phyloP scores from a whole-genome alignment of 1,140 invertebrate genomes.

The Rhagoletis zephyria region DNA sequence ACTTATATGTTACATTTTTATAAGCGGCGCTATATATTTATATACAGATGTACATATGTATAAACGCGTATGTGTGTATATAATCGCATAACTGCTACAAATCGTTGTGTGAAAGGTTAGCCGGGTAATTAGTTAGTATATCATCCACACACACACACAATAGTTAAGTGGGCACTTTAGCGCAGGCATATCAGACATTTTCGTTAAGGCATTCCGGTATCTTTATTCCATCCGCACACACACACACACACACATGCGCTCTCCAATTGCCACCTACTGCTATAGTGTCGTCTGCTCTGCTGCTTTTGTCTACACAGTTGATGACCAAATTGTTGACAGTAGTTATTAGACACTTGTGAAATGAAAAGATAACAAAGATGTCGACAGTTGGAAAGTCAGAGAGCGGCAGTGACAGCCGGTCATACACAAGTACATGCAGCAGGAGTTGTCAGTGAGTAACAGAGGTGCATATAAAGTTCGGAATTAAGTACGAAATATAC shows the following conservation, averaged over 20 bases:
- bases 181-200: neutral
- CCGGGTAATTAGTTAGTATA: neutral
- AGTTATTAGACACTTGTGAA: constrained; percentile 50
- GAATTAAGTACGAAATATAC: neutral
- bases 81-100: neutral
- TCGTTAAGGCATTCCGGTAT: neutral
- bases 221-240: neutral
- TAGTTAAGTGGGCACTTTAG: constrained; percentile 28
- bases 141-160: neutral
- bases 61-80: neutral
- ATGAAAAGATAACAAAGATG: constrained; percentile 50
- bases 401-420: neutral
- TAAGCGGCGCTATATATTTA: neutral
- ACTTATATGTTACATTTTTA: neutral
- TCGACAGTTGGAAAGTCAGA: constrained; percentile 11
- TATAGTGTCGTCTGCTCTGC: neutral
- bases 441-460: no score
- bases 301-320: constrained; percentile 7
- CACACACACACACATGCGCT: no score
- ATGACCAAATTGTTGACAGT: constrained; percentile 41
- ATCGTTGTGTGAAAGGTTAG: constrained; percentile 33
- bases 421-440: neutral
- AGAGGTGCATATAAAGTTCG: no score
- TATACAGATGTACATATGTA: neutral
- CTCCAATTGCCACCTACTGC: neutral